A percentile compares a stretch with the other conserved stretches of the same genome.
Conservation (phyloP, 37 sponge, comb jelly and placozoan genomes). For the Agelas oroides region DNA sequence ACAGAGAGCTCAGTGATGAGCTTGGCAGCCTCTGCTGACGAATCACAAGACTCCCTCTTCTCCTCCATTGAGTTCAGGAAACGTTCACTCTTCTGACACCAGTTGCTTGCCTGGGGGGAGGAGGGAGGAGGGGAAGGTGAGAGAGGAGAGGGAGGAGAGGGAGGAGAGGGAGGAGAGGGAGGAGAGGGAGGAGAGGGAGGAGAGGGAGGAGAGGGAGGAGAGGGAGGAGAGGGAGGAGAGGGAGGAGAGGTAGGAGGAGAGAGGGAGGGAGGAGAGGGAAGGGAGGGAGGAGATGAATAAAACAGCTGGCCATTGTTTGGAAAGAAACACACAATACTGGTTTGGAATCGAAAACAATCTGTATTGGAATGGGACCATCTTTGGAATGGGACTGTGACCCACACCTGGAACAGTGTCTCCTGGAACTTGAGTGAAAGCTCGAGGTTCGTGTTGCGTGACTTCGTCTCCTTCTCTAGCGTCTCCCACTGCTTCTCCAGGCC, state of each 20-base stretch:
- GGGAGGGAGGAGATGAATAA: too few species aligned
- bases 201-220: background rate
- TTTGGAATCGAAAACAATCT: too few species aligned
- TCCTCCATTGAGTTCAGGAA: constrained; percentile 45
- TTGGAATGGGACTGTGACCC: too few species aligned
- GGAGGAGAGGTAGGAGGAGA: background rate
- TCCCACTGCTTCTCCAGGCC: constrained; percentile 40
- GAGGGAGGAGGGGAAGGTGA: background rate
- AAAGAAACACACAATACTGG: too few species aligned
- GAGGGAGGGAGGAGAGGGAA: background rate
- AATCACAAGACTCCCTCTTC: constrained; percentile 32
- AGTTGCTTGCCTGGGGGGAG: constrained; percentile 55
- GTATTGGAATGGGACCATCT: too few species aligned
- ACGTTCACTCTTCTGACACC: constrained; percentile 49
- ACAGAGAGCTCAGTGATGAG: constrained; percentile 48
- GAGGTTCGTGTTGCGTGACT: constrained; percentile 10
- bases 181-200: background rate
- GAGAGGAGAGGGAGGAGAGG: background rate
- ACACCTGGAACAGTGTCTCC: constrained; percentile 24
- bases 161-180: background rate
- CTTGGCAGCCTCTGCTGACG: constrained; percentile 19
- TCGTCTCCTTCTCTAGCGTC: constrained; percentile 10
- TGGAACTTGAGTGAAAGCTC: constrained; percentile 50
- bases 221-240: background rate
- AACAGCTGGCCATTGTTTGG: too few species aligned